Base-by-base conservation (phyloP, 2,888 invertebrate genomes). In the Polydrusus pterygomalis region DNA sequence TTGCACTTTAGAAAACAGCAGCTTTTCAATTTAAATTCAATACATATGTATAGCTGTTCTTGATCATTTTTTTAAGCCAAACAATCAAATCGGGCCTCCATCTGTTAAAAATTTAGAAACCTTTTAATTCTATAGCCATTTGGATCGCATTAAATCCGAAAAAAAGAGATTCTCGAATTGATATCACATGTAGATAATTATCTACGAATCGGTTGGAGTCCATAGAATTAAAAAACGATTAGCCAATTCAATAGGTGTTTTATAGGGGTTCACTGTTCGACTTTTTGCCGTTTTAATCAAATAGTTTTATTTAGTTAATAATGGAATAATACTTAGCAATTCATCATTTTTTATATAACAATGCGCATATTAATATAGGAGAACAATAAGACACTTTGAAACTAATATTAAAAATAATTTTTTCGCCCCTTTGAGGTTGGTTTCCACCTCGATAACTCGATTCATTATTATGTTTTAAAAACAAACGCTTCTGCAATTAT, bases 141-240 rank as follows among this genome's bases (percentile, higher is more conserved):
- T 60, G 17, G 17, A 38, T 38, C 38, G 58, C 17, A 60, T 17
- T 60, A 60, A 60, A 40, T 38, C 58, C 38, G 17, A 17, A 38
- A 1, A 18, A 38, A 64, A 63, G 74, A 74, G 72, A 79, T 78
- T 79, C 78, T 79, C 74, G 77, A 76, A 81, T 81, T 81, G 81
- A 82, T 82, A 81, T 81, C 81, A 80, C 77, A 81, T 79, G 79
- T 80, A 81, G 82, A 82, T 82, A 82, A 82, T 82, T 82, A 83
- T 79, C 76, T 69, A 13, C 68, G 40, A 68, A 81, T 78, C 82
- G 78, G 83, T 76, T 81, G 83, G 82, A 79, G 70, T 75, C 80
- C 79, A 74, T 78, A 56, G 76, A 73, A 79, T 69, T 43, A 49
- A 70, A 73, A 73, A 71, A 70, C 69, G 62, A 62, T 73, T 74